phyloP scores from a whole-genome alignment of 2,113 vertebrate genomes.

The Cyphomyrus plagiostoma region DNA sequence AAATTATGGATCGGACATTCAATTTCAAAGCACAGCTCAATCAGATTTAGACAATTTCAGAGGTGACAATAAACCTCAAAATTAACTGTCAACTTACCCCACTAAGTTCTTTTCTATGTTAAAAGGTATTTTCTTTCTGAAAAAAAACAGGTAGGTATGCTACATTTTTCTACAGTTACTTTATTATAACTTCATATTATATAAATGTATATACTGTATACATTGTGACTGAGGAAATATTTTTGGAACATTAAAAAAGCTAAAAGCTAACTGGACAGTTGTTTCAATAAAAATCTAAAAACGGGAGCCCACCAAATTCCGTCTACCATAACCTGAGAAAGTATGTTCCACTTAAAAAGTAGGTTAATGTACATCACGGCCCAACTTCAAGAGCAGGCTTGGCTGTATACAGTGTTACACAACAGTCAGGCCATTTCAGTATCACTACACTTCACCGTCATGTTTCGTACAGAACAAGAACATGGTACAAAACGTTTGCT shows the following conservation, averaged over 20 bases:
- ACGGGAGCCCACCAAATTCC: not conserved
- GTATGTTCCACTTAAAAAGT: not conserved
- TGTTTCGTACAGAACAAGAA: not conserved
- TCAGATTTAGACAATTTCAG: constrained; percentile 20
- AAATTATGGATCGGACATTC: constrained; percentile 38
- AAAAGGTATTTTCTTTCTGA: constrained; percentile 74
- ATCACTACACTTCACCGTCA: not conserved
- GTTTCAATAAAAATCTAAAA: not conserved
- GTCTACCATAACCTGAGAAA: not conserved
- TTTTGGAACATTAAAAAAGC: not conserved
- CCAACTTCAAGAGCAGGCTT: not conserved
- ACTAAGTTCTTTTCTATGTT: constrained; percentile 69
- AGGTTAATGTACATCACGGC: not conserved
- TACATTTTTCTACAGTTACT: constrained; percentile 44
- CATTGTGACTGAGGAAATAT: not conserved
- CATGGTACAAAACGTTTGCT: constrained; percentile 1
- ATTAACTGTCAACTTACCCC: constrained; percentile 65
- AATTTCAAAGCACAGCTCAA: constrained; percentile 17
- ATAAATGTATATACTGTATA: not conserved
- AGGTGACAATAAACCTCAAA: constrained; percentile 47
- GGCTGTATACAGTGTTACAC: not conserved
- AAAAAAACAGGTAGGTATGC: constrained; percentile 67
- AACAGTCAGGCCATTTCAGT: not conserved
- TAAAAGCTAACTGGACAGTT: not conserved
- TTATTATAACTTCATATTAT: not conserved